Conservation (phyloP, 1,140 invertebrate species). For the Macrobrachium nipponense region DNA sequence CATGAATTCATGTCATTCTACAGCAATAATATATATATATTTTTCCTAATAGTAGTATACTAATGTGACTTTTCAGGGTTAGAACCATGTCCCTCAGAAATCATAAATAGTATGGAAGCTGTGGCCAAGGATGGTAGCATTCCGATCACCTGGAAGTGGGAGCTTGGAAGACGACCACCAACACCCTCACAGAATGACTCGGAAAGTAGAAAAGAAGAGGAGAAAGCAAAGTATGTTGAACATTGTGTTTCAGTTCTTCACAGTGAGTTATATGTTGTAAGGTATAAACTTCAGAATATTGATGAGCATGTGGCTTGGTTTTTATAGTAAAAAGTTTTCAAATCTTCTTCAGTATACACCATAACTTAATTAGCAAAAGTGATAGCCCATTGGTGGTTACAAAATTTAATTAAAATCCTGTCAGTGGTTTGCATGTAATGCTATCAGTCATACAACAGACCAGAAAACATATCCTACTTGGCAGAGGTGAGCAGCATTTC, state of each 20-base stretch:
- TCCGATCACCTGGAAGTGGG: slow-evolving; percentile 41
- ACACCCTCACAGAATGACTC: slow-evolving; percentile 50
- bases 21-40: not conserved
- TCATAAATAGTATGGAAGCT: slow-evolving; percentile 42
- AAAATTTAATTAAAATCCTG: too few relatives aligned
- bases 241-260: too few relatives aligned
- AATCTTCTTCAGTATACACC: too few relatives aligned
- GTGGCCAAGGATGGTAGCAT: slow-evolving; percentile 25
- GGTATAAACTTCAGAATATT: too few relatives aligned
- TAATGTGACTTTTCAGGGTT: slow-evolving; percentile 23
- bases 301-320: too few relatives aligned
- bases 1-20: not conserved
- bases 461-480: not conserved
- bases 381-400: too few relatives aligned
- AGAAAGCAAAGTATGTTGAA: slow-evolving; percentile 27
- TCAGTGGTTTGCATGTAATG: too few relatives aligned
- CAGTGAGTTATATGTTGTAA: not conserved
- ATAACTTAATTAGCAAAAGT: too few relatives aligned
- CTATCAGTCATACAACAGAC: not conserved
- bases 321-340: too few relatives aligned
- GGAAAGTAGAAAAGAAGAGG: slow-evolving; percentile 49
- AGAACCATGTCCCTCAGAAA: slow-evolving; percentile 33
- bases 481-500: not conserved
- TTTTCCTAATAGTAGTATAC: too few relatives aligned
- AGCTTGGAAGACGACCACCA: slow-evolving; percentile 33